A percentile compares a stretch with the other conserved stretches of the same genome.
Evolutionary conservation across 2,113 vertebrate species (phyloP).

Genomic region (Lagopus leucura): DNA sequence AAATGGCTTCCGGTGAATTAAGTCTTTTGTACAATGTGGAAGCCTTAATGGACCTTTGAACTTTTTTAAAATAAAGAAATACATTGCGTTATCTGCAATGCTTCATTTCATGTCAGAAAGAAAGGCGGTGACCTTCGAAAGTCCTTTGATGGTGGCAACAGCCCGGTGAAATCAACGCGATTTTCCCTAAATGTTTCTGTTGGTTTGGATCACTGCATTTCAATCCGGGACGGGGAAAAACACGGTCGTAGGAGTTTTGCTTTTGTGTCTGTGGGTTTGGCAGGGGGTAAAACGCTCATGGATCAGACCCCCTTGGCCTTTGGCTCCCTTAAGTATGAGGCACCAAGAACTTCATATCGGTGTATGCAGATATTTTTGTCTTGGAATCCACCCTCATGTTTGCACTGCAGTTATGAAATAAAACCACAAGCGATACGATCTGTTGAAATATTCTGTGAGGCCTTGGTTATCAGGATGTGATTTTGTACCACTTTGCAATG

Average conservation of each 20-base stretch:
- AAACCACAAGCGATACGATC: background rate
- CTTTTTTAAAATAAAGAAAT: constrained; percentile 54
- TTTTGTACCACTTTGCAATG: background rate
- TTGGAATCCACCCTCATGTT: background rate
- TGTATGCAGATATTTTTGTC: background rate
- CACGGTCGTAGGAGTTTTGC: background rate
- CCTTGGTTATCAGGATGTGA: background rate
- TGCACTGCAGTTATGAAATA: background rate
- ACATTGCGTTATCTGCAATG: constrained; percentile 31
- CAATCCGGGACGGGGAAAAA: background rate
- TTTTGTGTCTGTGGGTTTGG: background rate
- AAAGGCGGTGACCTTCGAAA: constrained; percentile 42
- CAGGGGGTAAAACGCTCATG: background rate
- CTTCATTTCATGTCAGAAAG: constrained; percentile 25
- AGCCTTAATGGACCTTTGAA: constrained; percentile 66
- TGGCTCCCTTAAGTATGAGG: accelerated
- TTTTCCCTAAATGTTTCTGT: background rate
- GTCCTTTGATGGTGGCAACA: constrained; percentile 51
- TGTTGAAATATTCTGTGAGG: background rate
- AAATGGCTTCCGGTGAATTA: constrained; percentile 69
- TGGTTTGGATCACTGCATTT: background rate
- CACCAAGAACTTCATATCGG: background rate
- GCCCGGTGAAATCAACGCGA: background rate
- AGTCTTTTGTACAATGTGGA: constrained; percentile 55
- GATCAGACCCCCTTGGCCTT: accelerated